Evolutionary conservation across 23 tunicate genomes (phyloP).

Genomic region (Trididemnum clinides): DNA sequence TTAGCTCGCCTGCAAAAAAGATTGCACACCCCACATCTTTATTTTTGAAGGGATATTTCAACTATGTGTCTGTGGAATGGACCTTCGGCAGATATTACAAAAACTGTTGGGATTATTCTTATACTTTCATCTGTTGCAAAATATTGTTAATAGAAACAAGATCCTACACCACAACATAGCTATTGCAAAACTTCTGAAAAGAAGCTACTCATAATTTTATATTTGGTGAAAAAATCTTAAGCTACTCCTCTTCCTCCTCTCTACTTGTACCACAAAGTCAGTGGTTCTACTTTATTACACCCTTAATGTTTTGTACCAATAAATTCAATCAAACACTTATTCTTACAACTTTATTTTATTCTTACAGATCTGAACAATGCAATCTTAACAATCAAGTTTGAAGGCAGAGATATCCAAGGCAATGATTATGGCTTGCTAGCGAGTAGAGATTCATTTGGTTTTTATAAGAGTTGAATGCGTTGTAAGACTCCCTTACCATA

Average conservation of each 20-base stretch:
- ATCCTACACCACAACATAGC: background rate
- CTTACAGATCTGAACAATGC: background rate
- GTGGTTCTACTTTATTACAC: background rate
- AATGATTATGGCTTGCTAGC: background rate
- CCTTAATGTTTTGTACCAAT: background rate
- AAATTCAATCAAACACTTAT: background rate
- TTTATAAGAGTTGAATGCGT: background rate
- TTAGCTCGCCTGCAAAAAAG: background rate
- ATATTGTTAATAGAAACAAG: background rate
- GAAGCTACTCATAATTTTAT: background rate
- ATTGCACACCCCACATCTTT: background rate
- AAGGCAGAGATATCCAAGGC: background rate
- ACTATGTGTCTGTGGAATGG: background rate
- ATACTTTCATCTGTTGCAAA: background rate
- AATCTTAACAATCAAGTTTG: background rate
- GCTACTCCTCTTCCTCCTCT: slow-evolving; percentile 5
- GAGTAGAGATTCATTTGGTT: background rate
- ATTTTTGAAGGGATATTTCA: background rate
- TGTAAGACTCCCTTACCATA: no score
- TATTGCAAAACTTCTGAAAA: background rate
- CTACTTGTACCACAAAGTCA: background rate
- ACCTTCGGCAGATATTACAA: background rate
- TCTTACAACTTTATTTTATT: background rate
- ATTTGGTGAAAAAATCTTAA: background rate
- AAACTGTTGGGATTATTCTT: no score